Base-by-base conservation (phyloP, 2,113 vertebrate species). In the Galbula dea region DNA sequence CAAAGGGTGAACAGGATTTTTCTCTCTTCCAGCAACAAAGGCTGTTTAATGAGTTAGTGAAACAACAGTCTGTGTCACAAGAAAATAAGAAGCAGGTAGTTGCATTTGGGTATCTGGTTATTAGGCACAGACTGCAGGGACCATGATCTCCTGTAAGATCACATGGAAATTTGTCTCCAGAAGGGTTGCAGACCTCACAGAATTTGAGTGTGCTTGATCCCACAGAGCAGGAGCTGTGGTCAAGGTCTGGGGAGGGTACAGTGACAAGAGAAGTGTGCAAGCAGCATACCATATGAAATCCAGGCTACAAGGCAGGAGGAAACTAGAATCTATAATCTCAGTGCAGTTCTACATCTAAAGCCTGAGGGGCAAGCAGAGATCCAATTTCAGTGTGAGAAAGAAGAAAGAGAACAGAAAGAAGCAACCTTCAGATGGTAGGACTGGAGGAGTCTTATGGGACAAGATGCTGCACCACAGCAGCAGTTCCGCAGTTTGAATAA, bases 121-220 rank as follows among this genome's bases (percentile, higher is more conserved):
- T 37, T 11, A 39, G 37, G 24, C 41, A 58, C 15, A 76, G 20
- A 65, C 22, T 18, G 15, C 27, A 66, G n/a, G 14, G 27, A 51
- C 16, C 0, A 0, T 57, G 45, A 57, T 23, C 11, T 68, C 27
- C 41, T 39, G 1, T 36, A 43, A 48, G 12, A 71, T 52, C 6
- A 52, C 23, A 18, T 1, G 12, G 14, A 30, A 88, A 54, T 10
- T 7, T 26, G 10, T 51, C 15, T 55, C 27, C 75, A 88, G 57
- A 83, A 86, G 30, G 39, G 29, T 17, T 86, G 46, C 32, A 83
- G n/a, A 66, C 16, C 22, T 66, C 41, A 41, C 5, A 51, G 54
- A 8, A 21, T 43, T 11, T 29, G 10, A 73, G 54, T 73, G 51
- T 32, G 55, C 36, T 48, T 41, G 16, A 6, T 41, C 79, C n/a